Evolutionary conservation across 2,113 vertebrate species (phyloP), one percentile per base, ranked within the genome.

Genomic region (Lota lota): DNA sequence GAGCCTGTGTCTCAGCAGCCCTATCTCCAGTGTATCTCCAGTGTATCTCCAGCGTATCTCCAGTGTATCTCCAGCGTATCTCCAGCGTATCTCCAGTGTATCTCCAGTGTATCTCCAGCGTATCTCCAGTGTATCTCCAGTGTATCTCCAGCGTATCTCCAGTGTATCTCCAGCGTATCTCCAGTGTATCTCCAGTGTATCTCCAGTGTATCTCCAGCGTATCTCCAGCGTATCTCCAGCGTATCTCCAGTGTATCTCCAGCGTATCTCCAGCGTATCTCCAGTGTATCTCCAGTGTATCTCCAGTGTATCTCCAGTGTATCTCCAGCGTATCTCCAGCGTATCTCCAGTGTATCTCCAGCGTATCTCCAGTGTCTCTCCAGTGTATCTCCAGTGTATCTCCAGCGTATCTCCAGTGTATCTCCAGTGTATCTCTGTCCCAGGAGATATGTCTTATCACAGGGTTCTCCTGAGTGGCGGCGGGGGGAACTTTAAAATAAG

Each of bases 401-500:
- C n/a, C n/a, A n/a, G n/a, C n/a, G n/a, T n/a, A n/a, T n/a, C n/a
- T n/a, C n/a, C n/a, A n/a, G n/a, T n/a, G n/a, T 61, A 16, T 75
- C 61, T 66, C 63, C 67, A 47, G 33, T 61, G 17, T 21, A 50
- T 60, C 20, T 60, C 17, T 24, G 54, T 62, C 28, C 7, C 28
- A 33, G 61, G 22, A 62, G 61, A 62, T 62, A 62, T 33, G 61
- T 62, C 17, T 85, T 90, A 85, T 83, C 85, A 82, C 40, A 70
- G 69, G 75, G 17, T 61, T 73, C 81, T 78, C 75, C 76, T 75
- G 83, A 11, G 74, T 66, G 12, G 78, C 67, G 77, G 84, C 84
- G 73, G 74, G 66, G 76, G 56, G 72, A 86, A 77, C 85, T 79
- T 76, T 62, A 58, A 72, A 79, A 72, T 81, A 84, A 79, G 75